phyloP scores from a whole-genome alignment of 2,888 invertebrate species.

The Polydrusus cervinus region DNA sequence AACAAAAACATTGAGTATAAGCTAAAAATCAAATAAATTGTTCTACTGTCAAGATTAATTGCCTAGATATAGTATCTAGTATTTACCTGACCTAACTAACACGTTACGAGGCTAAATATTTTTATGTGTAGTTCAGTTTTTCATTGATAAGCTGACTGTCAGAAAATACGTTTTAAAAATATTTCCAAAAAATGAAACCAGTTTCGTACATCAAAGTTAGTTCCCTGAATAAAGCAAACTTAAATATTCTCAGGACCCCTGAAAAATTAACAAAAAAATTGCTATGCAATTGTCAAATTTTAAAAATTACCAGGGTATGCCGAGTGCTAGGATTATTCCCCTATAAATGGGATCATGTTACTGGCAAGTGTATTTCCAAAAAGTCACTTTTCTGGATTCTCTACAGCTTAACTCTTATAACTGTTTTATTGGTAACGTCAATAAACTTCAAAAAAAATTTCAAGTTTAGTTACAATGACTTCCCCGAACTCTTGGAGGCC shows the following conservation, averaged over 20 bases:
- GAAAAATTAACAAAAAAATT: neutral
- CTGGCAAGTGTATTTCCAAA: constrained; percentile 64
- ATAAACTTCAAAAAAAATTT: constrained; percentile 8
- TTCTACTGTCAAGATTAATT: neutral
- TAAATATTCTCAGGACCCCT: neutral
- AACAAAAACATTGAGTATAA: no score
- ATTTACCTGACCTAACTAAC: neutral
- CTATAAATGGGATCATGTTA: constrained; percentile 61
- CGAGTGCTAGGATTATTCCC: constrained; percentile 66
- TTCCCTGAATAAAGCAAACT: neutral
- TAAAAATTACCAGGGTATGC: constrained; percentile 60
- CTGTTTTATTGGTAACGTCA: constrained; percentile 52
- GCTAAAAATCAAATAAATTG: neutral
- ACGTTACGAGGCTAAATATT: neutral
- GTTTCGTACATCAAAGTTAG: constrained; percentile 1
- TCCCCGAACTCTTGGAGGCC: constrained; percentile 64
- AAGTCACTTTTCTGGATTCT: constrained; percentile 63
- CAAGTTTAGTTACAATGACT: constrained; percentile 26
- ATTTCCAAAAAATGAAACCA: neutral
- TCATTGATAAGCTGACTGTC: neutral
- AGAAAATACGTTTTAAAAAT: neutral
- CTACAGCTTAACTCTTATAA: constrained; percentile 60
- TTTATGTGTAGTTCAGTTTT: no score
- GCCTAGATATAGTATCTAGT: neutral
- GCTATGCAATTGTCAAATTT: constrained; percentile 64